Percentiles rank a stretch among this genome's conserved stretches.
phyloP scores from a whole-genome alignment of 2,888 invertebrate species.

The Hirtodrosophila alboralis region DNA sequence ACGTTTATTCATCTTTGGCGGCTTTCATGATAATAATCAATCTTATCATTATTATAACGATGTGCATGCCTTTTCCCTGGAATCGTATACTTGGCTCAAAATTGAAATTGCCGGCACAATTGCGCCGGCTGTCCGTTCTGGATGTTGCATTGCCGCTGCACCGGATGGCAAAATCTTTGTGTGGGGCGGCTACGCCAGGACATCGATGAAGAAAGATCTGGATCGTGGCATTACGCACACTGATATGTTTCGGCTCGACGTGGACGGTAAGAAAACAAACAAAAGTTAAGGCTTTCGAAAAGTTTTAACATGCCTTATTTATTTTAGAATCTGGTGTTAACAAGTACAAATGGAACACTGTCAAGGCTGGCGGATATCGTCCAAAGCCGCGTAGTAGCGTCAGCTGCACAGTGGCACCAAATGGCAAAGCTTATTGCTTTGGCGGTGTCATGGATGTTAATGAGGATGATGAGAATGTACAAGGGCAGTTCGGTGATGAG shows the following conservation, averaged over 20 bases:
- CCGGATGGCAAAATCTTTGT: slow-evolving; percentile 88
- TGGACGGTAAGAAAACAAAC: slow-evolving; percentile 83
- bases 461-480: slow-evolving; percentile 92
- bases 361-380: slow-evolving; percentile 88
- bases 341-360: slow-evolving; percentile 89
- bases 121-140: slow-evolving; percentile 91
- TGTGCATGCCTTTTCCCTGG: slow-evolving; percentile 91
- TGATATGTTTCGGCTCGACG: slow-evolving; percentile 88
- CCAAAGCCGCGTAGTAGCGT: slow-evolving; percentile 89
- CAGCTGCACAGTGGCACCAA: slow-evolving; percentile 87
- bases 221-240: slow-evolving; percentile 89
- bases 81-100: slow-evolving; percentile 91
- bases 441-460: slow-evolving; percentile 94
- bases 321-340: slow-evolving; percentile 86
- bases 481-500: slow-evolving; percentile 92
- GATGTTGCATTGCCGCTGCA: slow-evolving; percentile 86
- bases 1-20: slow-evolving; percentile 93
- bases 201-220: slow-evolving; percentile 89
- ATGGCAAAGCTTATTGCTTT: slow-evolving; percentile 90
- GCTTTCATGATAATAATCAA: slow-evolving; percentile 94
- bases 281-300: too few species aligned
- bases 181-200: slow-evolving; percentile 92
- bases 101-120: slow-evolving; percentile 87
- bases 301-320: background rate
- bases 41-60: slow-evolving; percentile 96